These are phyloP conservation scores for Solenopsis fugax DNA, from an alignment of 1,140 invertebrate genomes.

Conservation along the genomic window DNA sequence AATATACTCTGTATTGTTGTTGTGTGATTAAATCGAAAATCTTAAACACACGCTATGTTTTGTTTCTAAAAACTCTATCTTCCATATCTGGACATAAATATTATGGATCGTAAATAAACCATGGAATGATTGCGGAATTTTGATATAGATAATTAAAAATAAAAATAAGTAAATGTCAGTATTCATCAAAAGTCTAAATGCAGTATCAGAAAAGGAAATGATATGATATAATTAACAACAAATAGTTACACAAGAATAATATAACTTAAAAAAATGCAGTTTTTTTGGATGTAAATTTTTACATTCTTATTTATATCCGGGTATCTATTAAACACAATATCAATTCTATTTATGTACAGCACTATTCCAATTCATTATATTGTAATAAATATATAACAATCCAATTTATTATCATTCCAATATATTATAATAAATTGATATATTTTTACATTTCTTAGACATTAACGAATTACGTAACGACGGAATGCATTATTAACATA, in stretches of 20 bases:
- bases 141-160: neutral
- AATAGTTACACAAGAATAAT: conserved; percentile 20
- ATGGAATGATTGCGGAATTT: neutral
- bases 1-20: conserved; percentile 86
- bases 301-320: conserved; percentile 13
- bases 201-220: neutral
- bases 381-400: neutral
- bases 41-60: conserved; percentile 4
- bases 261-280: conserved; percentile 14
- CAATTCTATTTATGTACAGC: conserved; percentile 7
- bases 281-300: neutral
- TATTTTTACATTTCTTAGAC: conserved; percentile 21
- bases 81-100: conserved; percentile 11
- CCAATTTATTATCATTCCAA: too few species aligned
- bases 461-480: conserved; percentile 19
- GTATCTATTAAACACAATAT: conserved; percentile 21
- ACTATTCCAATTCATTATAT: conserved; percentile 27
- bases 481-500: conserved; percentile 53
- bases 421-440: neutral
- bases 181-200: neutral
- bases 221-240: conserved; percentile 3
- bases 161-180: neutral
- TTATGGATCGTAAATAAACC: neutral
- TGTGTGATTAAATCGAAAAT: conserved; percentile 86
- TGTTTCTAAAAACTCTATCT: conserved; percentile 36